Conservation (phyloP, 2,113 vertebrate species). For the Narcine bancroftii region DNA sequence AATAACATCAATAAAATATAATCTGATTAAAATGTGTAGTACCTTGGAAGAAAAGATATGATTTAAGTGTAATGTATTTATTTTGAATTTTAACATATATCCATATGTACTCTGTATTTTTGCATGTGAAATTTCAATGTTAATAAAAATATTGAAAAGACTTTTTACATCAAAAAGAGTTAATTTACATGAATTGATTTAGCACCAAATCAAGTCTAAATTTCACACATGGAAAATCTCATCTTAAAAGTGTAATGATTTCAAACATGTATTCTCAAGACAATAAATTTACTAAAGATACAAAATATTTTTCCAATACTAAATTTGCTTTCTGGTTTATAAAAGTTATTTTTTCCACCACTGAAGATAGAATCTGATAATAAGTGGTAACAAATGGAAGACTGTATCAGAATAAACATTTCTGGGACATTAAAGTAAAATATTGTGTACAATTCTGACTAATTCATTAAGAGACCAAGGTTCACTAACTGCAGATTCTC, state of each 20-base stretch:
- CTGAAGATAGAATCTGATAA: background rate
- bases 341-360: background rate
- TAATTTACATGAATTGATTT: no score
- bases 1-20: no score
- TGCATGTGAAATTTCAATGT: no score
- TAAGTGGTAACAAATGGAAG: background rate
- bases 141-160: no score
- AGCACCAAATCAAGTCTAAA: no score
- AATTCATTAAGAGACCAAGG: background rate
- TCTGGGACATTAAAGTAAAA: background rate
- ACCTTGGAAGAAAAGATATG: no score
- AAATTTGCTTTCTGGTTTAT: background rate
- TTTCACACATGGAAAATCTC: background rate
- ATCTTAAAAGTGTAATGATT: background rate
- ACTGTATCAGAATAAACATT: background rate
- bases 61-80: no score
- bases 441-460: background rate
- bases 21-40: no score
- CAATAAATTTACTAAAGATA: background rate
- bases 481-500: background rate
- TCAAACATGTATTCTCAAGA: background rate
- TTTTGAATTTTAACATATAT: no score
- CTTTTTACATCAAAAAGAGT: no score
- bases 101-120: no score
- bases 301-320: background rate